Evolutionary conservation across 2,113 vertebrate species (phyloP).

Genomic region (Apistogramma diplotaenia): DNA sequence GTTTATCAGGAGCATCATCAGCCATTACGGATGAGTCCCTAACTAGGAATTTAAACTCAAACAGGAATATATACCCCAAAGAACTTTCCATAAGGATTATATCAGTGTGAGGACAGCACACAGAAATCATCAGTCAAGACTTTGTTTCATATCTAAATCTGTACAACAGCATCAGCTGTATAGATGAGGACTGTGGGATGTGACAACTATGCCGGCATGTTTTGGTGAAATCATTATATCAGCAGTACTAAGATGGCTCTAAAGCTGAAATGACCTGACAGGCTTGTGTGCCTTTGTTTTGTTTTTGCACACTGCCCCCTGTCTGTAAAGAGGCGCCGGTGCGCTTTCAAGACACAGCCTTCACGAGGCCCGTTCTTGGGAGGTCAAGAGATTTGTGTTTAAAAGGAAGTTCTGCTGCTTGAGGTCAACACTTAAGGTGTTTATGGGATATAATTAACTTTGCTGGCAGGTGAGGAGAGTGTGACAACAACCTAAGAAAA

Average conservation of each 20-base stretch:
- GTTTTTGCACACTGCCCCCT: constrained; percentile 49
- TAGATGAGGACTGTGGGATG: neutral
- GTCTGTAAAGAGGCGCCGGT: constrained; percentile 19
- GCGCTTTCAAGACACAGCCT: constrained; percentile 19
- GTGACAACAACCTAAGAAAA: neutral
- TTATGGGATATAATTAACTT: neutral
- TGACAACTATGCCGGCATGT: neutral
- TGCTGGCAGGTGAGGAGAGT: neutral
- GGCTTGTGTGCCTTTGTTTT: constrained; percentile 32
- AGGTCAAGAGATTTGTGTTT: neutral
- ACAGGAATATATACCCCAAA: constrained; percentile 27
- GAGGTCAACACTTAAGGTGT: neutral
- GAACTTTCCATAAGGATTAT: constrained; percentile 63
- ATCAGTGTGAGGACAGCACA: constrained; percentile 55
- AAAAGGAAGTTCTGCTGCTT: neutral
- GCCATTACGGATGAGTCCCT: neutral
- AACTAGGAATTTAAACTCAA: constrained; percentile 16
- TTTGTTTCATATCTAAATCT: neutral
- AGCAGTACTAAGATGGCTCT: neutral
- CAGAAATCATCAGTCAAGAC: neutral
- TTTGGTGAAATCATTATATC: neutral
- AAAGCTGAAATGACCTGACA: neutral
- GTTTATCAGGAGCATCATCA: neutral
- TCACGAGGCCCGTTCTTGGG: neutral
- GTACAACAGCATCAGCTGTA: neutral